phyloP scores from a whole-genome alignment of 2,888 invertebrate genomes.

The Hypercompe scribonia region DNA sequence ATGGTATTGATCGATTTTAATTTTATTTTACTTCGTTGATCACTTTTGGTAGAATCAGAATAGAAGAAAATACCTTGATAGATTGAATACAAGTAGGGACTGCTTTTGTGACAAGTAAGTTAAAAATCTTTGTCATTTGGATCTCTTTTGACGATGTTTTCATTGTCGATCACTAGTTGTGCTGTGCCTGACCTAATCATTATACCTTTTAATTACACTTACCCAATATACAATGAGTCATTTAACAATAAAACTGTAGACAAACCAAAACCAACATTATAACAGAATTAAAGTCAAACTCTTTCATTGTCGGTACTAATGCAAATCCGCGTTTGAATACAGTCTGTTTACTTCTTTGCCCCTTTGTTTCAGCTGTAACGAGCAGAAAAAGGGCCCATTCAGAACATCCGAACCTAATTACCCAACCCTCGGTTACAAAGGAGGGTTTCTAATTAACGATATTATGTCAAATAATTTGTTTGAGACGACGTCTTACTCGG shows the following conservation, averaged over 20 bases:
- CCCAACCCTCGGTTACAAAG: conserved; percentile 80
- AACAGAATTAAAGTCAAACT: conserved; percentile 68
- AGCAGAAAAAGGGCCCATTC: conserved; percentile 86
- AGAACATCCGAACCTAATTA: conserved; percentile 86
- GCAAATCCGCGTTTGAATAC: conserved; percentile 80
- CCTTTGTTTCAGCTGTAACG: conserved; percentile 85
- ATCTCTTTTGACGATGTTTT: background rate
- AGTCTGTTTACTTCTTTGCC: conserved; percentile 83
- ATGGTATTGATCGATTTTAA: background rate
- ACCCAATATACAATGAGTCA: conserved; percentile 37
- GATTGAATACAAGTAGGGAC: background rate
- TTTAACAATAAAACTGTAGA: conserved; percentile 34
- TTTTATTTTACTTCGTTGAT: background rate
- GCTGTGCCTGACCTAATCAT: background rate
- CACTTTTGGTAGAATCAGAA: background rate
- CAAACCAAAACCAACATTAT: conserved; percentile 53
- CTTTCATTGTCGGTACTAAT: conserved; percentile 76
- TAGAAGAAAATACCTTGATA: background rate
- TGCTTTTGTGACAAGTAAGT: background rate
- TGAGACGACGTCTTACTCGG: conserved; percentile 82
- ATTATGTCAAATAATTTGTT: conserved; percentile 87
- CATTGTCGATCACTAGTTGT: no score
- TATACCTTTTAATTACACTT: background rate
- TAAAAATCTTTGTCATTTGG: background rate
- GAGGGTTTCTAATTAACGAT: conserved; percentile 86